Conservation (phyloP, 2,888 invertebrate genomes). For the Sipha maydis region DNA sequence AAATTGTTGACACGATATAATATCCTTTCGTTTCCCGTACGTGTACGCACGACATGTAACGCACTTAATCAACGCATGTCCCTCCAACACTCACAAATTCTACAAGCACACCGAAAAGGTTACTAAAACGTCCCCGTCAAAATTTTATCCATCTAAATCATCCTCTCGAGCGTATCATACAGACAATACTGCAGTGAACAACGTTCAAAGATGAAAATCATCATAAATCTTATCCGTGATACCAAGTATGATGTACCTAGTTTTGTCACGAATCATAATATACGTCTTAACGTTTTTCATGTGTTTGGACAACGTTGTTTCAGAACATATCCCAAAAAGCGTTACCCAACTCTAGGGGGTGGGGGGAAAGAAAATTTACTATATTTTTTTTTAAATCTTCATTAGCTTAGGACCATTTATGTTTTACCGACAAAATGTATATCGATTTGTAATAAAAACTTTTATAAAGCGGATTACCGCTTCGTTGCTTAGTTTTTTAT, state of each 20-base stretch:
- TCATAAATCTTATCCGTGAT: neutral
- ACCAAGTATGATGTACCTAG: neutral
- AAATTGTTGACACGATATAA: too few species aligned
- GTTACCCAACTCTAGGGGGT: neutral
- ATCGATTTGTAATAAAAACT: neutral
- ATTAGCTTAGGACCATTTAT: neutral
- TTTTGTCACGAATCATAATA: neutral
- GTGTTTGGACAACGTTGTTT: neutral
- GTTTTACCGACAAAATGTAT: neutral
- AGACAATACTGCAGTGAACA: neutral
- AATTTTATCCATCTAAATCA: slow-evolving; percentile 8
- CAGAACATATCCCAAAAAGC: neutral
- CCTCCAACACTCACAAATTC: neutral
- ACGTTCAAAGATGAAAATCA: neutral
- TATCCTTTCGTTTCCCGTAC: neutral
- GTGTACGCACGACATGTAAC: neutral
- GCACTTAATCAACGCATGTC: slow-evolving; percentile 11
- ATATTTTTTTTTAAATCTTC: neutral
- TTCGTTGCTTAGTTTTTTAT: too few species aligned
- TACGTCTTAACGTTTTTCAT: neutral
- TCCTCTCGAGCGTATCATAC: neutral
- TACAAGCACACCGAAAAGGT: neutral
- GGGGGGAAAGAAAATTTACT: neutral
- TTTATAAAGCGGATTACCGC: neutral
- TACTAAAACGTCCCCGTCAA: neutral